phyloP scores from a whole-genome alignment of 1,140 invertebrate species.

The Drosophila bocki region DNA sequence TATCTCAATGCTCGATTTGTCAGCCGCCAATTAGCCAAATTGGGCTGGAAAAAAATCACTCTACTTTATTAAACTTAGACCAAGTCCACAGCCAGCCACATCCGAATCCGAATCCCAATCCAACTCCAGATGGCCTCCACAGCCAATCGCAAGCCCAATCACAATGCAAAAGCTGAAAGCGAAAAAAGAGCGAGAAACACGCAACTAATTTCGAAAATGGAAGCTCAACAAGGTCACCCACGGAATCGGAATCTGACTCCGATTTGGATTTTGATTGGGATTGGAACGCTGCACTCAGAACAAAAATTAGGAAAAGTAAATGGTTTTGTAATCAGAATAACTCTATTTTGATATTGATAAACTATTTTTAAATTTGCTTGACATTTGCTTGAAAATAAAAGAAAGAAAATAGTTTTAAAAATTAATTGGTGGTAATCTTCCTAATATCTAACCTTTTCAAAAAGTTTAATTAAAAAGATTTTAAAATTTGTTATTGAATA shows the following conservation, averaged over 20 bases:
- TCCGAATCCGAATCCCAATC: slow-evolving; percentile 20
- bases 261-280: slow-evolving; percentile 13
- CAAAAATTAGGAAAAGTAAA: background rate
- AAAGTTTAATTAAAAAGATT: no score
- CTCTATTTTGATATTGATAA: no score
- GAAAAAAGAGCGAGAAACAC: slow-evolving; percentile 53
- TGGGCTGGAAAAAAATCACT: slow-evolving; percentile 49
- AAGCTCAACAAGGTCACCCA: slow-evolving; percentile 60
- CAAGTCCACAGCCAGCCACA: slow-evolving; percentile 15
- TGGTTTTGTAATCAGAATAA: no score
- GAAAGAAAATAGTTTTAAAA: no score
- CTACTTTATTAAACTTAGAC: slow-evolving; percentile 57
- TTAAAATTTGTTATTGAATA: no score
- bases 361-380: no score
- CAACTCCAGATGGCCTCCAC: slow-evolving; percentile 53
- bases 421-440: no score
- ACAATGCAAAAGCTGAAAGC: slow-evolving; percentile 27
- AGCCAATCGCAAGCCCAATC: slow-evolving; percentile 31
- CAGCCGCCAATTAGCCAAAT: slow-evolving; percentile 70
- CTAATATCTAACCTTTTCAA: no score
- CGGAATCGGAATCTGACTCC: slow-evolving; percentile 25
- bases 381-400: no score
- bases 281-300: slow-evolving; percentile 16
- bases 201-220: slow-evolving; percentile 72
- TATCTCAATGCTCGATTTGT: slow-evolving; percentile 45